Evolutionary conservation across 2,888 invertebrate genomes (phyloP), one percentile per base, ranked within the genome.

Genomic region (Gasteruption jaculator): DNA sequence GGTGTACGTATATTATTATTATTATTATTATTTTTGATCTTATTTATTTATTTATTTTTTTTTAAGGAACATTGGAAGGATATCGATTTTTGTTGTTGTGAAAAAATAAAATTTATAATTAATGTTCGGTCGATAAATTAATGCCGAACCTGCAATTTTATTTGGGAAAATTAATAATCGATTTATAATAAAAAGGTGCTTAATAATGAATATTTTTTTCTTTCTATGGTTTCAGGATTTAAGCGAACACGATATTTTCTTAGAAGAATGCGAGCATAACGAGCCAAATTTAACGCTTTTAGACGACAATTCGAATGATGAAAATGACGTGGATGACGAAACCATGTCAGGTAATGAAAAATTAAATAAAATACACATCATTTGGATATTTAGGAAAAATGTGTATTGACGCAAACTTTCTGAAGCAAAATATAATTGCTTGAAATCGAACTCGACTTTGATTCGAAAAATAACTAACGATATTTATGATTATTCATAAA

Each of bases 301-400:
- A n/a, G 83, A 82, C 50, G 82, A 82, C 27, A 81, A 80, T 66
- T 83, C 81, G 3, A 83, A 82, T 56, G 90, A 90, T 62, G 91
- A 91, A 65, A 91, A 90, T 62, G 89, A 90, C 61, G 85, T 88
- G 0, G 90, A 91, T 63, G 85, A 88, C 52, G 88, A 90, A 71
- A 86, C 87, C 3, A 87, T 89, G 80, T 85, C 85, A 52, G 86
- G 86, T 79, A 75, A 75, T 20, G 16, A 7, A 32, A 4, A 19
- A 30, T 8, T 27, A 32, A 11, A 20, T 20, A 22, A 34, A 38
- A 42, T 27, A 15, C 11, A 10, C 15, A 35, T 12, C 4, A 19
- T 32, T 48, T 34, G 24, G 12, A 20, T 12, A 6, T 10, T 14
- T 14, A 12, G 16, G 5, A 10, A 6, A 22, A 18, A 18, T 35